Evolutionary conservation across 2,888 invertebrate genomes (phyloP).

Genomic region (Sthenelais limicola): DNA sequence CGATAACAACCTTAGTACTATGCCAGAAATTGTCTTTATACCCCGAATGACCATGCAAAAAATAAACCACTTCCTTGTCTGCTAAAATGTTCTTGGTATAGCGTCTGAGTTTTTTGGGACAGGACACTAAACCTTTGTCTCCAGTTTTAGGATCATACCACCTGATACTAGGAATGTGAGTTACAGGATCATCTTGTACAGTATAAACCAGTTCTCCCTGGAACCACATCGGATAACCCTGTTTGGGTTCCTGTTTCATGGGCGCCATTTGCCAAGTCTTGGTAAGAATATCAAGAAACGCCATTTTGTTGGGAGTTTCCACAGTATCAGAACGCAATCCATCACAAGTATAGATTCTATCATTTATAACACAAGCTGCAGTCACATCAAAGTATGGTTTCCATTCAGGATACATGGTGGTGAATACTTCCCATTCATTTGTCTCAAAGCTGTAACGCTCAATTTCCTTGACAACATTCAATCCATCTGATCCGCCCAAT

Average conservation of each 20-base stretch:
- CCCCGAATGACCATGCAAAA: too few species aligned
- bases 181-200: constrained; percentile 6
- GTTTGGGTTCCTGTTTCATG: background rate
- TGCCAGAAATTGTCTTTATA: too few species aligned
- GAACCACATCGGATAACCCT: constrained; percentile 20
- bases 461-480: constrained; percentile 3
- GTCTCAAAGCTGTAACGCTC: constrained; percentile 31
- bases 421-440: constrained; percentile 15
- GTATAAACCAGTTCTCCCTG: constrained; percentile 5
- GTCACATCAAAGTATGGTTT: constrained; percentile 3
- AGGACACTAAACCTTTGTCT: background rate
- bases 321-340: constrained; percentile 14
- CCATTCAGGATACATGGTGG: constrained; percentile 12
- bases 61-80: too few species aligned
- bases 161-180: constrained; percentile 4
- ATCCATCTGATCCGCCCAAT: background rate
- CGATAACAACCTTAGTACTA: too few species aligned
- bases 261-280: background rate
- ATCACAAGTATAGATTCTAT: constrained; percentile 22
- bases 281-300: constrained; percentile 4
- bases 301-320: constrained; percentile 11
- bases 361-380: constrained; percentile 6
- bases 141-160: constrained; percentile 18
- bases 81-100: too few species aligned
- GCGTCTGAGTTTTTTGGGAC: constrained; percentile 15